Base-by-base conservation (phyloP, 2,797 vertebrate species). In the Myoxocephalus aenaeus region DNA sequence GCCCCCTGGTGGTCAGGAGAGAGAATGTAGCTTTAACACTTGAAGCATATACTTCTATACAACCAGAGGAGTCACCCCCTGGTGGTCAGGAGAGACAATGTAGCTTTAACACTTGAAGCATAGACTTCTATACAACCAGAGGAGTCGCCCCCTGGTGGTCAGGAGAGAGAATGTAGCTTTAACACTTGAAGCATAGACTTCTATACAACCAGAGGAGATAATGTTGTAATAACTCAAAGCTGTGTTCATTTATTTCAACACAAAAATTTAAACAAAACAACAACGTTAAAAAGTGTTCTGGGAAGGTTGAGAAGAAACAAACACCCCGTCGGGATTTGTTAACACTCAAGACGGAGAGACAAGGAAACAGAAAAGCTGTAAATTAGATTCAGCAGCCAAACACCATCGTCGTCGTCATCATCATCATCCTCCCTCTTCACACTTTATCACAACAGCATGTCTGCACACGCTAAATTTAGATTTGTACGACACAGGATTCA, bases 371-470 rank as follows among this genome's bases (percentile, higher is more conserved):
- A 66, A 65, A 70, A 70, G 67, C 53, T 77, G 76, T 59, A 25
- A 84, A 73, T 78, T 54, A 72, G 44, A 66, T 70, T 80, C 8
- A 34, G 36, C 42, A 27, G 36, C 32, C 27, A 56, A 15, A 46
- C 36, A 4, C 12, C 25, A 32, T 25, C 40, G 17, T 70, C 78
- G 15, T 32, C 66, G 5, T 14, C 51, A 22, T 69, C 77, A 22
- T 69, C 77, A 27, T 42, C 70, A 20, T 13, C 61, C 14, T 17
- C 50, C 14, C 20, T 61, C 36, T 70, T n/a, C 40, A 57, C 58
- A 65, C 50, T 5, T 58, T 0, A 14, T 53, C 54, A 29, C 20
- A 36, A 4, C 25, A 50, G 56, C 22, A 54, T 0, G 25, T 70
- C 48, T 22, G 8, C 46, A n/a, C 14, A 10, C 6, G 4, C 44